A percentile compares a stretch with the other conserved stretches of the same genome.
phyloP scores from a whole-genome alignment of 2,888 invertebrate species.

The Iselma pallidipennis region DNA sequence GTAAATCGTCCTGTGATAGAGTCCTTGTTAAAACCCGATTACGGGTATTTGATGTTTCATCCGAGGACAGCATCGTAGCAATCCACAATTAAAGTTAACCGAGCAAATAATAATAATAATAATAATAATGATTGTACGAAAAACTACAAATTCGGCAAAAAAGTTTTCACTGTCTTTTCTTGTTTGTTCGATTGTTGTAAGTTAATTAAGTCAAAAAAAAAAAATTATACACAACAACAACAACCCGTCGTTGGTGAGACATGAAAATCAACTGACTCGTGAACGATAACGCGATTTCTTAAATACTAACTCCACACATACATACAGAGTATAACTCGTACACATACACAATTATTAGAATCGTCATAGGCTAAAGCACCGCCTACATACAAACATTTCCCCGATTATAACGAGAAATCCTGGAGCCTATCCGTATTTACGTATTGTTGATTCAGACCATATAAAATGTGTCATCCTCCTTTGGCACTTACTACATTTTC shows the following conservation, averaged over 20 bases:
- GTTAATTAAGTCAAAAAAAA: too few species aligned
- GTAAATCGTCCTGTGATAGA: constrained; percentile 40
- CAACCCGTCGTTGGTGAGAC: too few species aligned
- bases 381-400: not conserved
- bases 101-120: too few species aligned
- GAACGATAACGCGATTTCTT: not conserved
- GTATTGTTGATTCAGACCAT: not conserved
- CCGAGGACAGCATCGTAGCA: constrained; percentile 45
- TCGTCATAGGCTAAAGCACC: not conserved
- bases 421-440: too few species aligned
- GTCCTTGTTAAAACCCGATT: constrained; percentile 45
- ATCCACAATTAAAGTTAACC: not conserved
- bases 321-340: too few species aligned
- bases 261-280: not conserved
- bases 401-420: too few species aligned
- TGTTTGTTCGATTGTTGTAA: too few species aligned
- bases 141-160: too few species aligned
- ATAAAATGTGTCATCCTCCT: not conserved
- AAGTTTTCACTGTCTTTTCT: not conserved
- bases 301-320: not conserved
- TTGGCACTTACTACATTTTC: not conserved
- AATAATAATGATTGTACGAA: too few species aligned
- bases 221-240: too few species aligned
- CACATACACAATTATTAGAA: too few species aligned
- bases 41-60: constrained; percentile 40